Evolutionary conservation across 2,888 invertebrate genomes (phyloP).

Genomic region (Hypomecis atomaria): DNA sequence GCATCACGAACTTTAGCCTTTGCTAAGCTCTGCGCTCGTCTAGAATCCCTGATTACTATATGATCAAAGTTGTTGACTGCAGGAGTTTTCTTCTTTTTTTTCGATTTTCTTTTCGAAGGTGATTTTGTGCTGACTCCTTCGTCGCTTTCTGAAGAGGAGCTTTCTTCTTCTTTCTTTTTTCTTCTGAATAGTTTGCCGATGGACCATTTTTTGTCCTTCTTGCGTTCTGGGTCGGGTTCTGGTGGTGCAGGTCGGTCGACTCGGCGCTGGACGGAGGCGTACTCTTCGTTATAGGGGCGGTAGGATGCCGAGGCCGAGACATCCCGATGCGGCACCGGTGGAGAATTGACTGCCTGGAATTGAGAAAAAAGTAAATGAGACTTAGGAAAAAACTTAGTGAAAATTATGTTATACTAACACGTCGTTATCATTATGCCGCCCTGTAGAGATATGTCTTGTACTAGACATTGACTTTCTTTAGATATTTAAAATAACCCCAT

Average conservation of each 20-base stretch:
- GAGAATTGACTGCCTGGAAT: slow-evolving; percentile 83
- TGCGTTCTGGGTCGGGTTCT: slow-evolving; percentile 72
- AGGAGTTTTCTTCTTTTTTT: slow-evolving; percentile 83
- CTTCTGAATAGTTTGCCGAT: slow-evolving; percentile 91
- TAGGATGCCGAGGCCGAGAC: slow-evolving; percentile 62
- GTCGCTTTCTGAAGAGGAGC: slow-evolving; percentile 82
- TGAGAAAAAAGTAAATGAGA: slow-evolving; percentile 41
- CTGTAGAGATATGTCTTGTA: neutral
- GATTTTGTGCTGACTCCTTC: slow-evolving; percentile 75
- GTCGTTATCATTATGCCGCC: neutral
- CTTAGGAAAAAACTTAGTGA: neutral
- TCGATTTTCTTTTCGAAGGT: slow-evolving; percentile 73
- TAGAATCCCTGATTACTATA: slow-evolving; percentile 84
- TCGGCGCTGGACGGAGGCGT: slow-evolving; percentile 68
- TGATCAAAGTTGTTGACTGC: slow-evolving; percentile 87
- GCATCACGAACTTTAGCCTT: slow-evolving; percentile 69
- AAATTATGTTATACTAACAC: neutral
- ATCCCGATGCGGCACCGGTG: slow-evolving; percentile 77
- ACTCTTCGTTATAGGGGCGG: slow-evolving; percentile 75
- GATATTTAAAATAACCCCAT: too few species aligned
- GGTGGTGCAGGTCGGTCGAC: slow-evolving; percentile 64
- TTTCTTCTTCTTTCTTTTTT: slow-evolving; percentile 88
- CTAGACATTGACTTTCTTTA: too few species aligned
- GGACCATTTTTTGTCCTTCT: slow-evolving; percentile 91
- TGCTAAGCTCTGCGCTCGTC: slow-evolving; percentile 79